Evolutionary conservation across 2,113 vertebrate species (phyloP).

Genomic region (Danio rerio): GRCz12tu NC_133189.1:46429501-46430000

Average conservation of each 20-base stretch:
- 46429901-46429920: constrained; percentile 48
- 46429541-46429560: too few relatives aligned
- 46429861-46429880: constrained; percentile 52
- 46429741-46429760: neutral
- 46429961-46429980: constrained; percentile 50
- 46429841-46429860: constrained; percentile 39
- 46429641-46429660: too few relatives aligned
- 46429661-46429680: neutral
- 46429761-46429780: constrained; percentile 29
- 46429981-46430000: constrained; percentile 37
- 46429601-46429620: too few relatives aligned
- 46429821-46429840: constrained; percentile 30
- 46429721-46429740: neutral
- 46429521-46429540: too few relatives aligned
- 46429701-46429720: neutral
- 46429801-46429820: constrained; percentile 1
- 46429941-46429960: constrained; percentile 56
- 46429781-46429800: constrained; percentile 14
- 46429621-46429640: too few relatives aligned
- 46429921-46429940: constrained; percentile 50
- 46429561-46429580: too few relatives aligned
- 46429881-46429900: constrained; percentile 38
- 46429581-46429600: too few relatives aligned
- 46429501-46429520: too few relatives aligned
- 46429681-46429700: neutral